A percentile compares a stretch with the other conserved stretches of the same genome.
These are phyloP conservation scores for Numenius arquata DNA, from an alignment of 2,113 vertebrate genomes.

Conservation along the genomic window DNA sequence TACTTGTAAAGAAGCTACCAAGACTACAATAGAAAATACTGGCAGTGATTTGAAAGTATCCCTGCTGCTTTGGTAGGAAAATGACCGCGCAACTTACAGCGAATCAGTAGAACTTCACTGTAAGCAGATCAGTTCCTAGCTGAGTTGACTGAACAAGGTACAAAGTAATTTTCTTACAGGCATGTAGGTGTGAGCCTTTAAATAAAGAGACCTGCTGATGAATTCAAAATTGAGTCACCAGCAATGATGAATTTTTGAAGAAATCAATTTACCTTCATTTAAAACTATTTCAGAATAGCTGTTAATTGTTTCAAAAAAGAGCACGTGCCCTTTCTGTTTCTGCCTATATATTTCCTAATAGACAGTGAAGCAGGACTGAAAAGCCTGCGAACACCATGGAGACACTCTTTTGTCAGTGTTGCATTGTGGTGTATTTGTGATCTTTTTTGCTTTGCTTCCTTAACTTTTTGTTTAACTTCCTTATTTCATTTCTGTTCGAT, in stretches of 20 bases:
- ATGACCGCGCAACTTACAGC: rapidly evolving
- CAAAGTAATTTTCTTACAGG: background rate
- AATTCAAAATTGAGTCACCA: background rate
- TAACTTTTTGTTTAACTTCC: background rate
- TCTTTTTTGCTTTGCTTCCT: slow-evolving; percentile 22
- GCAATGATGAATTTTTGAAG: background rate
- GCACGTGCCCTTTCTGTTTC: background rate
- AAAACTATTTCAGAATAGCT: background rate
- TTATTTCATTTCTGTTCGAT: slow-evolving; percentile 16
- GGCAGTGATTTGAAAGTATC: background rate
- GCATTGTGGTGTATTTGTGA: background rate
- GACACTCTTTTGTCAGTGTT: slow-evolving; percentile 1
- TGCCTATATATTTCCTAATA: background rate
- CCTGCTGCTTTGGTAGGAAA: background rate
- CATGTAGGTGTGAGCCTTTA: background rate
- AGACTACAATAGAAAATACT: background rate
- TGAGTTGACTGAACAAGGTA: background rate
- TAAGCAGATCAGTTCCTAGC: background rate
- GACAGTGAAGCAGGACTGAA: background rate
- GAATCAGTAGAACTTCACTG: background rate
- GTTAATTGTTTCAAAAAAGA: background rate
- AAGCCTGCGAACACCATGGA: background rate
- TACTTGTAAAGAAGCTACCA: background rate
- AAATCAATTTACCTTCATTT: background rate
- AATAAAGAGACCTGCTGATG: background rate